phyloP scores from a whole-genome alignment of 1,140 invertebrate genomes.

The Gonioctena quinquepunctata region DNA sequence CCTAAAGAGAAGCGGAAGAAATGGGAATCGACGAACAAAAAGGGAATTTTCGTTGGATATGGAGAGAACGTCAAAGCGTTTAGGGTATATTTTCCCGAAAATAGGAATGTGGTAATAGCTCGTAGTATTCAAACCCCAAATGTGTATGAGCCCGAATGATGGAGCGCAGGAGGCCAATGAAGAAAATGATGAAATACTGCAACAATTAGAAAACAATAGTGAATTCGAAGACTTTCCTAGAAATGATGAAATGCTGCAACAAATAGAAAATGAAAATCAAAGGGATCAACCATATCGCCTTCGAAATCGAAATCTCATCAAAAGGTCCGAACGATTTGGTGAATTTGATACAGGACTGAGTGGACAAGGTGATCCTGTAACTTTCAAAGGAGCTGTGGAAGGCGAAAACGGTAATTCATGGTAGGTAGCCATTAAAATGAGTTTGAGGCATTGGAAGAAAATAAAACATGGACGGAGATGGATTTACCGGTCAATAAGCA shows the following conservation, averaged over 20 bases:
- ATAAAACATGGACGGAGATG: slow-evolving; percentile 14
- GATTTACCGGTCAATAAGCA: not conserved
- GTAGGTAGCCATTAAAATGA: slow-evolving; percentile 17
- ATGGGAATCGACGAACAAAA: slow-evolving; percentile 48
- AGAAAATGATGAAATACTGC: not conserved
- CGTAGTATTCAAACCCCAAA: not conserved
- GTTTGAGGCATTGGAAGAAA: slow-evolving; percentile 16
- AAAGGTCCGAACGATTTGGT: too few species aligned
- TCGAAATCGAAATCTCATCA: too few species aligned
- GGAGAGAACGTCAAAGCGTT: slow-evolving; percentile 27
- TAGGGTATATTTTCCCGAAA: slow-evolving; percentile 10
- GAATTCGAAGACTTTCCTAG: too few species aligned
- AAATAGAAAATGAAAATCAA: too few species aligned
- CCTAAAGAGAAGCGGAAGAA: slow-evolving; percentile 51
- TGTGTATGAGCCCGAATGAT: too few species aligned
- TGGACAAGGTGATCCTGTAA: not conserved
- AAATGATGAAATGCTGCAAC: too few species aligned
- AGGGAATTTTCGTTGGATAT: slow-evolving; percentile 53
- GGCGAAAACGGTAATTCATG: too few species aligned
- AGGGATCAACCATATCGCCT: too few species aligned
- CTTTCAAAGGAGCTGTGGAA: too few species aligned
- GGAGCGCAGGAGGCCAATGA: too few species aligned
- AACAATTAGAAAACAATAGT: too few species aligned
- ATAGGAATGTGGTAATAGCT: slow-evolving; percentile 4
- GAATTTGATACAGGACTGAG: too few species aligned